Evolutionary conservation across 2,797 vertebrate species (phyloP), one percentile per base, ranked within the genome.

Genomic region (Oreochromis mossambicus): DNA sequence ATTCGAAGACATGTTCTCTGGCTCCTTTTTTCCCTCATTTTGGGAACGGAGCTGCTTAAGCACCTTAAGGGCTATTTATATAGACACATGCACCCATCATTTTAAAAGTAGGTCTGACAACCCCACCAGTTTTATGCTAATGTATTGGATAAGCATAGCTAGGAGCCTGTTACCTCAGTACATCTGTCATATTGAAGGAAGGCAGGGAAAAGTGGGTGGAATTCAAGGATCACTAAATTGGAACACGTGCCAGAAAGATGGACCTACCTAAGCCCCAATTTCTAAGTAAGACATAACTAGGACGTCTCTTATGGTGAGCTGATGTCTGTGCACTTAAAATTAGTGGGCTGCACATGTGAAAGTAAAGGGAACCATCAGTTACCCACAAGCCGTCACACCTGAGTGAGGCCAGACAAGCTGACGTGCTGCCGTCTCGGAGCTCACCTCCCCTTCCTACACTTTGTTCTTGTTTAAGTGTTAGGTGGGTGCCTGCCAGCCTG

Each of bases 61-160:
- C 51, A 83, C 82, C 83, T 88, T 77, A 34, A 68, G 77, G 76
- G 43, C 66, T 78, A 26, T 29, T 5, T 41, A 21, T 63, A 34
- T 26, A 56, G 77, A 88, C 82, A 8, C 76, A 56, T 43, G 11
- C 61, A 82, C 77, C 34, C 5, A 34, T 82, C 86, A 68, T 83
- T 70, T 50, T 51, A 78, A 81, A 94, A 91, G 77, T 93, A 82
- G 93, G 92, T 84, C 93, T 92, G 55, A 84, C 89, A 26, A 55
- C 58, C 10, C 32, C 52, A 56, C 17, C 73, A 51, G 63, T 81
- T 66, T 85, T 87, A 93, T 93, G 86, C 83, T 90, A 90, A 92
- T 90, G 11, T 76, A 3, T 80, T 56, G 52, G 79, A 78, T 86
- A 68, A 84, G 78, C 77, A 10, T 76, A 78, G 75, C 84, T 46